These are phyloP conservation scores for Erpobdella octoculata DNA, from an alignment of 2,888 invertebrate genomes.

Conservation along the genomic window DNA sequence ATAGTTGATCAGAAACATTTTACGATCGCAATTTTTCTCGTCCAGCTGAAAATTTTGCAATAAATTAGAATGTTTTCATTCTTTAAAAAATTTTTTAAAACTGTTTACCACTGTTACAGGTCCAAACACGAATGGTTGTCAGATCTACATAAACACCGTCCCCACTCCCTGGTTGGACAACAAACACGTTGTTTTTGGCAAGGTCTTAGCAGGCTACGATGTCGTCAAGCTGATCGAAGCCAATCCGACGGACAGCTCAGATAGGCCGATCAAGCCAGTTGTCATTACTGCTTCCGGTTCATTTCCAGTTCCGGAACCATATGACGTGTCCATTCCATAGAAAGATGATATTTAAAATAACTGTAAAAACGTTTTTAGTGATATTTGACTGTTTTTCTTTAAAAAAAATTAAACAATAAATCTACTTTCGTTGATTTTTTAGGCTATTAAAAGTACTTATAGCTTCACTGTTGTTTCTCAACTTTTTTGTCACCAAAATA, in stretches of 20 bases:
- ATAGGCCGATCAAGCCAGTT: slow-evolving; percentile 65
- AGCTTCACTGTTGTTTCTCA: too few relatives aligned
- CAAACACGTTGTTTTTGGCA: slow-evolving; percentile 27
- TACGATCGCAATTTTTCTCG: too few relatives aligned
- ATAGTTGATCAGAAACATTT: not conserved
- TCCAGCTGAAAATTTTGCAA: not conserved
- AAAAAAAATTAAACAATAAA: too few relatives aligned
- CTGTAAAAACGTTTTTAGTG: too few relatives aligned
- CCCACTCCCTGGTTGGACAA: slow-evolving; percentile 28
- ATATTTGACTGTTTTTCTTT: too few relatives aligned
- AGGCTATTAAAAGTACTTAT: too few relatives aligned
- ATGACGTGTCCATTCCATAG: slow-evolving; percentile 27
- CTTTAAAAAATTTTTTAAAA: too few relatives aligned
- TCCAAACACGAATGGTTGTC: slow-evolving; percentile 29
- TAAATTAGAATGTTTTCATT: too few relatives aligned
- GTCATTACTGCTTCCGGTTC: slow-evolving; percentile 66
- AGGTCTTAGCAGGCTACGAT: slow-evolving; percentile 23
- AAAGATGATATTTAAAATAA: not conserved
- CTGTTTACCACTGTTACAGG: too few relatives aligned
- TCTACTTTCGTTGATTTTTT: too few relatives aligned
- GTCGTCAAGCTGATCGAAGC: slow-evolving; percentile 74
- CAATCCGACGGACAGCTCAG: slow-evolving; percentile 63
- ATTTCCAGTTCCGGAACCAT: slow-evolving; percentile 39
- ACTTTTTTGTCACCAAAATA: too few relatives aligned
- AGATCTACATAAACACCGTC: slow-evolving; percentile 27